Evolutionary conservation across 2,888 invertebrate genomes (phyloP), one percentile per base, ranked within the genome.

Genomic region (Stenodema calcarata): DNA sequence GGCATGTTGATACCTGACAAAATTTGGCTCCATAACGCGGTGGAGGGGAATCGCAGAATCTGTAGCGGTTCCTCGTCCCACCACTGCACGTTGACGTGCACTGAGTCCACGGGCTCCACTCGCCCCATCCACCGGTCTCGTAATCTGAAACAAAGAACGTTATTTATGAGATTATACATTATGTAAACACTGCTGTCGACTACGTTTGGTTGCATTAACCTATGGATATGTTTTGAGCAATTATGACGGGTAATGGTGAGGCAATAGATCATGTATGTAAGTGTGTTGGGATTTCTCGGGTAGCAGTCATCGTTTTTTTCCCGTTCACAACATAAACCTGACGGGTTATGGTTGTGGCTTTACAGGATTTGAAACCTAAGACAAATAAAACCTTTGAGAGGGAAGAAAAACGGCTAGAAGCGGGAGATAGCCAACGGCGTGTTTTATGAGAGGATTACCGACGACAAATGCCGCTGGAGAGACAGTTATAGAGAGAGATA

Each of bases 11-110:
- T 35, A 96, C 96, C 94, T 96, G 95, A 90, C 97, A 97, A 91
- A 96, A 97, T 91, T 95, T 95, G 14, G 97, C 96, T 0, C 97
- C 97, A 90, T 97, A 96, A 69, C 95, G 93, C 0, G 97, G 97
- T 0, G 96, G 95, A 0, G 97, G 97, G 0, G 95, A 95, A 91
- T 97, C 96, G 90, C 97, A 97, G 92, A 96, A 95, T 89, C 97
- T 93, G 91, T 96, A 96, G 18, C 97, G 93, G 91, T 95, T 96
- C 88, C 95, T 93, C 18, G 95, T 95, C 0, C 97, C 97, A 80
- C 95, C 95, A 70, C 94, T 93, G 90, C 95, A 95, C 87, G 95
- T 95, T 88, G 94, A 94, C 0, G 96, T 95, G 90, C 97, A 97
- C 0, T 95, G 93, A 0, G 96, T 96, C 97, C 97, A 98, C 83